These are phyloP conservation scores for Gymnobelideus leadbeateri DNA, from an alignment of 2,113 vertebrate species.

Conservation along the genomic window DNA sequence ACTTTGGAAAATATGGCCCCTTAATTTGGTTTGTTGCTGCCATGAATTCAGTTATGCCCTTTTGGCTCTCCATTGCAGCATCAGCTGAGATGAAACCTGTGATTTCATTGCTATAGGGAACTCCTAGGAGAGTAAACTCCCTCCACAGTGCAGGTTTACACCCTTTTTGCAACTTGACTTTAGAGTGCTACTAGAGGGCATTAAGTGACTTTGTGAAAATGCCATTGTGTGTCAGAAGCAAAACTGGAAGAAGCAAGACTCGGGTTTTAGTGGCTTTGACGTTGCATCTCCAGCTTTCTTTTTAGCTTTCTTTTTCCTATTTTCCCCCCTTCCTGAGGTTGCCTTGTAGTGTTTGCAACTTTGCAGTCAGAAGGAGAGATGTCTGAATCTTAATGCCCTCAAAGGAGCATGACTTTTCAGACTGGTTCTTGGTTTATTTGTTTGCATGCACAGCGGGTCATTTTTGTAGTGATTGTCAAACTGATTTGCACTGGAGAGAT, in stretches of 20 bases:
- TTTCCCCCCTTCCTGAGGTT: background rate
- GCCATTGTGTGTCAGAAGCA: background rate
- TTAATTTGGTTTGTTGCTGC: background rate
- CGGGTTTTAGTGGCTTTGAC: background rate
- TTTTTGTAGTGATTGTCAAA: background rate
- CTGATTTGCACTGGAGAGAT: background rate
- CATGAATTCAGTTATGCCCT: background rate
- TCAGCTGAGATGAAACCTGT: background rate
- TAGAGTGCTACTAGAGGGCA: background rate
- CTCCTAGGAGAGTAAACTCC: background rate
- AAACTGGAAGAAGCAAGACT: background rate
- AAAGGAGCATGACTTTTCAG: background rate
- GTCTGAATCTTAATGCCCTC: background rate
- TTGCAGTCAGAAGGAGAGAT: background rate
- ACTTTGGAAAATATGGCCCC: background rate
- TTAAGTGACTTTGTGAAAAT: background rate
- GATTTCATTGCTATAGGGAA: background rate
- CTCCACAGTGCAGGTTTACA: background rate
- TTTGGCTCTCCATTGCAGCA: background rate
- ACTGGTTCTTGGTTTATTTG: background rate
- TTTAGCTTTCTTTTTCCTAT: background rate
- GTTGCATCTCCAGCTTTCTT: background rate
- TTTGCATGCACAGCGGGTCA: background rate
- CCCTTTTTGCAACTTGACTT: background rate
- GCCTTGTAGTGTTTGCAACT: background rate